Evolutionary conservation across 2,113 vertebrate species (phyloP).

Genomic region (Nothoprocta pentlandii): DNA sequence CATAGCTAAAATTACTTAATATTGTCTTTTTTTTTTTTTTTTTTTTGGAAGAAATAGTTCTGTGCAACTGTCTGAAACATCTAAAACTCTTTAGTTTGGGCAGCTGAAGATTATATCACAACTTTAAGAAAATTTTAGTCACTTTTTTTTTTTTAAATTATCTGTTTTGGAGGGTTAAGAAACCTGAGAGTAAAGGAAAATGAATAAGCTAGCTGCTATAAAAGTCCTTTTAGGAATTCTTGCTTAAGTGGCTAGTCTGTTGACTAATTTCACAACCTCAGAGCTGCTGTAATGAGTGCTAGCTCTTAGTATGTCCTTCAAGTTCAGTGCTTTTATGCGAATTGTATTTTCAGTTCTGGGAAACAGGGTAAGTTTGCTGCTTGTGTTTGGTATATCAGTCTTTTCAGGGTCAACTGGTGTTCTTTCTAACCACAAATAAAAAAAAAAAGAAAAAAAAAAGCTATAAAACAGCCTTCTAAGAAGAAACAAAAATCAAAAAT

Average conservation of each 20-base stretch:
- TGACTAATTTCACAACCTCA: conserved; percentile 18
- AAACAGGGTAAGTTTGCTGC: not conserved
- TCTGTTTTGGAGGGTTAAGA: too few species aligned
- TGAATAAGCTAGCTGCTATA: not conserved
- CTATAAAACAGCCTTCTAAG: not conserved
- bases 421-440: not conserved
- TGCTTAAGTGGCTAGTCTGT: not conserved
- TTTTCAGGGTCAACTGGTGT: not conserved
- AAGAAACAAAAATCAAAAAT: not conserved
- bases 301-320: not conserved
- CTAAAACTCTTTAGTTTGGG: not conserved
- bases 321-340: not conserved
- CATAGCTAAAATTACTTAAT: not conserved
- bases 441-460: not conserved
- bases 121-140: not conserved
- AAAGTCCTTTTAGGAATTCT: not conserved
- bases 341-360: conserved; percentile 3
- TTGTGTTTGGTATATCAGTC: not conserved
- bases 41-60: not conserved
- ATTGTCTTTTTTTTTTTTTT: not conserved
- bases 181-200: not conserved
- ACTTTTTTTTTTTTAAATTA: not conserved
- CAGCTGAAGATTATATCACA: not conserved
- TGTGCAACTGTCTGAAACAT: not conserved
- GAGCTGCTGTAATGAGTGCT: not conserved